Evolutionary conservation across 2,113 vertebrate species (phyloP), one percentile per base, ranked within the genome.

Genomic region (Thalassarche chlororhynchos): DNA sequence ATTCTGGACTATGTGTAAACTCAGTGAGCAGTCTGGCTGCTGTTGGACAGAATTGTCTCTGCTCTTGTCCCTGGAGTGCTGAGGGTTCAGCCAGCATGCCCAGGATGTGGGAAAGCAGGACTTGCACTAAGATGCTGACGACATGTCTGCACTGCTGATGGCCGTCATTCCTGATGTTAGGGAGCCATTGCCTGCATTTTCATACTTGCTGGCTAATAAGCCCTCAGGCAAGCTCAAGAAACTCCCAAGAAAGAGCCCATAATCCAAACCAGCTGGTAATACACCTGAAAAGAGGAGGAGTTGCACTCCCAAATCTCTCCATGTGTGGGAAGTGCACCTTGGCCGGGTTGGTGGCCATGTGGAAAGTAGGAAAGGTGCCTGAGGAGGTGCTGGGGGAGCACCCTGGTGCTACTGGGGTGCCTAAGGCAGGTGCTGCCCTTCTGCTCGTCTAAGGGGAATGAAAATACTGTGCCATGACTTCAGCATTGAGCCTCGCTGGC

Each of bases 1-100:
- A 99, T 99, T 38, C 97, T 99, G 61, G 99, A 99, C 96, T 99
- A 99, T 3, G 98, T 99, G 86, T 99, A 94, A 98, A 32, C 26
- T 49, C 8, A 7, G n/a, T 8, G 36, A 81, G 38, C 72, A 18
- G 31, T 6, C 24, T 81, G 52, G n/a, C 91, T 46, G 18, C 65
- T n/a, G 44, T 13, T 32, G 29, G n/a, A 57, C 32, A 60, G 40
- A 81, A 13, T 14, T 6, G 5, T 18, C 42, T 90, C 68, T 38
- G 51, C 17, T 72, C 54, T 29, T 57, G 42, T 34, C 66, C 32
- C 21, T 10, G 6, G 29, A 65, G 52, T 9, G 20, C 40, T n/a
- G 17, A 75, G 52, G 19, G 28, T 34, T 77, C 7, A 31, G 29
- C 38, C n/a, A 29, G 25, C n/a, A 3, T 60, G 60, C 40, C n/a